phyloP scores from a whole-genome alignment of 2,888 invertebrate species.

The Ptycholaimellus sp. region DNA sequence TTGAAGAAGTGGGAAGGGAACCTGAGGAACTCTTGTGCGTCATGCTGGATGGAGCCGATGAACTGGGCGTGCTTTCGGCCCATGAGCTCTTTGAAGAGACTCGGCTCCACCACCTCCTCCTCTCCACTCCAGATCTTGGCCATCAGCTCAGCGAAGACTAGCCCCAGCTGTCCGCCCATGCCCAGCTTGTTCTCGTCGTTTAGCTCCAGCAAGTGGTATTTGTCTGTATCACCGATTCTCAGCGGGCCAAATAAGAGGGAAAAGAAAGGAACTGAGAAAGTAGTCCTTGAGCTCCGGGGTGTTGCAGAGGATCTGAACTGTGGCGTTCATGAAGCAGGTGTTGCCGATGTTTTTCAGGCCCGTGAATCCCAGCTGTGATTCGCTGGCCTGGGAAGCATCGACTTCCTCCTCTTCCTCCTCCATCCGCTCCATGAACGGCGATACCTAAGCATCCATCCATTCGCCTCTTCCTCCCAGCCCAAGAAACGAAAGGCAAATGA shows the following conservation, averaged over 20 bases:
- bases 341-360: slow-evolving; percentile 34
- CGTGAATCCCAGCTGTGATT: slow-evolving; percentile 29
- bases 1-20: slow-evolving; percentile 32
- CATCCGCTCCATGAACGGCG: too few species aligned
- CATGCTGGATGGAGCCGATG: slow-evolving; percentile 34
- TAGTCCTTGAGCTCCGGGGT: slow-evolving; percentile 32
- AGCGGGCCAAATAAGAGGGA: neutral
- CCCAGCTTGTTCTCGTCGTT: too few species aligned
- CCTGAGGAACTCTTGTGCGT: slow-evolving; percentile 35
- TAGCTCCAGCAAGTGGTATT: too few species aligned
- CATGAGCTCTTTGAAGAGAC: slow-evolving; percentile 30
- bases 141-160: slow-evolving; percentile 31
- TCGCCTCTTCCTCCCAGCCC: too few species aligned
- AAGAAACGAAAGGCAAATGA: too few species aligned
- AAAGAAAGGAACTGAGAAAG: slow-evolving; percentile 26
- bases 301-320: slow-evolving; percentile 33
- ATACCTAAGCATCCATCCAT: too few species aligned
- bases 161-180: too few species aligned
- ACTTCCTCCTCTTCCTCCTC: too few species aligned
- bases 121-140: slow-evolving; percentile 31
- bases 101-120: slow-evolving; percentile 28
- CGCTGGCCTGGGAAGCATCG: too few species aligned
- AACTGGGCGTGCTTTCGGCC: slow-evolving; percentile 33
- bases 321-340: slow-evolving; percentile 36
- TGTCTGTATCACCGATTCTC: slow-evolving; percentile 8